Base-by-base conservation (phyloP, 2,113 vertebrate genomes). In the Callospermophilus lateralis region DNA sequence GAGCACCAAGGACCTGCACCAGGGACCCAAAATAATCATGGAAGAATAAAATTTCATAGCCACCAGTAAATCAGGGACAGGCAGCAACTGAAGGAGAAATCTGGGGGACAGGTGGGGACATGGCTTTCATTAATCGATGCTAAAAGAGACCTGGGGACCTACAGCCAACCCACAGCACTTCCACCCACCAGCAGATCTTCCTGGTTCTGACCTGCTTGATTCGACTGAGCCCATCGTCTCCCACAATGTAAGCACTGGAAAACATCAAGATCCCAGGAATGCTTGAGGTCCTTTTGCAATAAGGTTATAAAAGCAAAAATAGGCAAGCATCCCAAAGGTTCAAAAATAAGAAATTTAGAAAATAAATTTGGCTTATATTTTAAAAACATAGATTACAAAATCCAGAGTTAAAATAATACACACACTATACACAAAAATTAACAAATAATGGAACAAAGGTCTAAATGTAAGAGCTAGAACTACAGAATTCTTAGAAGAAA, bases 261-360 rank as follows among this genome's bases (percentile, higher is more conserved):
- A 85, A 45, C 11, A 70, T 16, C 42, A 92, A 81, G 93, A 37
- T 68, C 68, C 61, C 45, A 61, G 39, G 17, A 83, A 93, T 70
- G 17, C 15, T 65, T 17, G 2, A n/a, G 12, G 15, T 68, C 68
- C 42, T 61, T 68, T 68, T 37, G 12, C 53, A 53, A 63, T 37
- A 74, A 88, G 65, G 26, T 89, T 34, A 58, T 32, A 88, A 94
- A 65, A 84, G 15, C 42, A 55, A 94, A 96, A 85, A 1, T 32
- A 84, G 13, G 16, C 39, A 84, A 92, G 24, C 22, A 51, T 65
- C 34, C 32, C 77, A 19, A 84, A 81, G 4, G 8, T 58, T 61
- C 1, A 53, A 92, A 83, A 89, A 39, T 92, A 55, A 77, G 24
- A 34, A 67, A 76, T 32, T 89, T 92, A 81, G 34, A 86, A 89